Conservation (phyloP, 2,888 invertebrate species). For the Drosophila dives region DNA sequence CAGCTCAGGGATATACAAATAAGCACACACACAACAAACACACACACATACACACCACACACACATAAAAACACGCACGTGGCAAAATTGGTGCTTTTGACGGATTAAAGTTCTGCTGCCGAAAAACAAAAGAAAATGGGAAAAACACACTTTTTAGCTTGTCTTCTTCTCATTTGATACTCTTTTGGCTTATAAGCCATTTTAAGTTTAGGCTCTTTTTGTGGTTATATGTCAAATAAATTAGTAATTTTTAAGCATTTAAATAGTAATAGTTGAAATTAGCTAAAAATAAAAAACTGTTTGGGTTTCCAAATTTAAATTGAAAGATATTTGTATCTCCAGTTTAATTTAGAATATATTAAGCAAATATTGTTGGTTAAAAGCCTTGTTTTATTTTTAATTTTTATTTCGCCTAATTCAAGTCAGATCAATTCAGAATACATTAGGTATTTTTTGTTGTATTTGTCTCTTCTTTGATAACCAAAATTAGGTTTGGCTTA, state of each 20-base stretch:
- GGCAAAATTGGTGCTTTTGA: slow-evolving; percentile 62
- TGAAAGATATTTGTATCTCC: too few species aligned
- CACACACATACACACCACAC: slow-evolving; percentile 28
- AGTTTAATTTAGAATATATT: neutral
- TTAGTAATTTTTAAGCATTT: neutral
- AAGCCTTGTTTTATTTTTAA: too few species aligned
- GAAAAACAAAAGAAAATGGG: slow-evolving; percentile 22
- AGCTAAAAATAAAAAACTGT: neutral
- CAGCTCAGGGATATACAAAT: slow-evolving; percentile 34
- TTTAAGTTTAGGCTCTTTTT: neutral
- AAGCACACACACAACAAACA: slow-evolving; percentile 24
- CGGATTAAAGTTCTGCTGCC: slow-evolving; percentile 59
- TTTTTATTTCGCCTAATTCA: too few species aligned
- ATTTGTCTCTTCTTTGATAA: neutral
- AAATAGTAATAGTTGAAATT: neutral
- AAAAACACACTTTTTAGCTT: slow-evolving; percentile 26
- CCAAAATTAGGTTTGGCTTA: neutral
- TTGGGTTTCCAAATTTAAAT: neutral
- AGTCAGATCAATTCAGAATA: neutral
- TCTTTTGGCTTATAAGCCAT: neutral
- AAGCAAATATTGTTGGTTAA: too few species aligned
- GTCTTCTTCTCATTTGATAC: slow-evolving; percentile 25
- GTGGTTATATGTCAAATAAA: neutral
- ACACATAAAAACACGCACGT: slow-evolving; percentile 58
- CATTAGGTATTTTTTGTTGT: neutral